Evolutionary conservation across 2,113 vertebrate genomes (phyloP), one percentile per base, ranked within the genome.

Genomic region (Spea multiplicata): DNA sequence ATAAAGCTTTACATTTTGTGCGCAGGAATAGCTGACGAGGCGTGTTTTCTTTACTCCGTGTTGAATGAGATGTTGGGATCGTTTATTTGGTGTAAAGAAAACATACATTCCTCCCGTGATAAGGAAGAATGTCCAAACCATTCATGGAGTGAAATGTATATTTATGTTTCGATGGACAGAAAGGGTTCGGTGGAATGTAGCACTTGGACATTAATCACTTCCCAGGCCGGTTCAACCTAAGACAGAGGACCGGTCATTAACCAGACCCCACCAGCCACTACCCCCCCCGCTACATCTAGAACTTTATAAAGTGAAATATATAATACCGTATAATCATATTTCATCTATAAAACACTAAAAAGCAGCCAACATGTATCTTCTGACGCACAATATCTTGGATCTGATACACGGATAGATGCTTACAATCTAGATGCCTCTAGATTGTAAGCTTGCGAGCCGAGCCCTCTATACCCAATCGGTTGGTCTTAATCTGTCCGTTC

Each of bases 11-110:
- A 30, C 30, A 64, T 14, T 59, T 52, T 7, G 8, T 9, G 53
- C 44, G 44, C 44, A 75, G 12, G 3, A 65, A 65, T 4, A 50
- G 62, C 73, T 53, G 47, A 75, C 47, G 52, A 47, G 6, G 73
- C 16, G 5, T 44, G 2, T 75, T 30, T 53, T 66, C 9, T 67
- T 4, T 67, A 5, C 10, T 30, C 7, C 14, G 44, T 67, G 12
- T 30, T 30, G 30, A 30, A 30, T 30, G 17, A 7, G 3, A 12
- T 4, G 46, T 67, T 0, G 3, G 44, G 53, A 44, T 3, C 61
- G 6, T 14, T 75, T 48, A 75, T 65, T 66, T 75, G 48, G 66
- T 44, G 16, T 46, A 66, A 6, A 45, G 45, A 75, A 75, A 66
- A 12, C 16, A 74, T 3, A 62, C 10, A 45, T 49, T 44, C 64